phyloP scores from a whole-genome alignment of 2,113 vertebrate genomes.

The Pelodiscus sinensis region DNA sequence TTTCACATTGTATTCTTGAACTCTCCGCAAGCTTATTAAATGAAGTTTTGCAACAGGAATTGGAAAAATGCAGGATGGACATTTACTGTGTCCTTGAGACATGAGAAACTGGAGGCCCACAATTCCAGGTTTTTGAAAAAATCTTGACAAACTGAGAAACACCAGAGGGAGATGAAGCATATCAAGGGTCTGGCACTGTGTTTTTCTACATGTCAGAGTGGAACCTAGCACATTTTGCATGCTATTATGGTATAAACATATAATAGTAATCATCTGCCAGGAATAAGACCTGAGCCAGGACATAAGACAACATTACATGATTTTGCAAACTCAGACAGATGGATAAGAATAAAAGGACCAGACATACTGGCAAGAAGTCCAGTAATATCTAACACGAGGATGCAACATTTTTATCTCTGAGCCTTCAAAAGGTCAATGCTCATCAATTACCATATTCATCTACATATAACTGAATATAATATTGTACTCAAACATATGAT shows the following conservation, averaged over 20 bases:
- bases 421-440: neutral
- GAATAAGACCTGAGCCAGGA: neutral
- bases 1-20: neutral
- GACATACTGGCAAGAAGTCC: neutral
- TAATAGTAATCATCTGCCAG: neutral
- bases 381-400: neutral
- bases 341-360: neutral
- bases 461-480: neutral
- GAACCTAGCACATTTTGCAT: neutral
- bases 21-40: neutral
- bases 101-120: neutral
- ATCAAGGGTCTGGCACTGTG: neutral
- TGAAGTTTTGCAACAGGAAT: neutral
- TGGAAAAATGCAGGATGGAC: constrained; percentile 23
- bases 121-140: neutral
- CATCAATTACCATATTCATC: neutral
- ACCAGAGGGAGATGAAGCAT: neutral
- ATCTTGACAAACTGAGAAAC: neutral
- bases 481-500: neutral
- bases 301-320: neutral
- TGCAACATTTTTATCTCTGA: neutral
- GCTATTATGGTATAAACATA: neutral
- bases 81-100: constrained; percentile 37
- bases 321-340: neutral
- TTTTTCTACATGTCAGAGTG: neutral